Evolutionary conservation across 1,140 invertebrate genomes (phyloP).

Genomic region (Tetragnatha versicolor): DNA sequence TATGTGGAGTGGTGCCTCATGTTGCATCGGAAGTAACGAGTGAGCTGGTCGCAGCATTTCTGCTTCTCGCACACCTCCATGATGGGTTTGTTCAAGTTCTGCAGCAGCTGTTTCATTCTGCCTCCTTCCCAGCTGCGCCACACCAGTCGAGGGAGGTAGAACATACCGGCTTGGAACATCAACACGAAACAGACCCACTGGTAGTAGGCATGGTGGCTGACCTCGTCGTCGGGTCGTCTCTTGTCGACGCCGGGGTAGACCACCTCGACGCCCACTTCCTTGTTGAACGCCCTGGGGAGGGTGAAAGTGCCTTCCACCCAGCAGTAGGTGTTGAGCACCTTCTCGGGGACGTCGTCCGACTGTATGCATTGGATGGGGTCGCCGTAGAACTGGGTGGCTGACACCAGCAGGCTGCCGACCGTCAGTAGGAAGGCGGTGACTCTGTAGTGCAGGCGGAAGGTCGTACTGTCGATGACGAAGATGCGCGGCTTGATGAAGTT

Average conservation of each 20-base stretch:
- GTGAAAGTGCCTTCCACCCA: conserved; percentile 93
- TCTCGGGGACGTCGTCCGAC: conserved; percentile 73
- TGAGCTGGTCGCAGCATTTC: conserved; percentile 73
- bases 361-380: conserved; percentile 91
- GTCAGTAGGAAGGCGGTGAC: conserved; percentile 88
- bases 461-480: conserved; percentile 83
- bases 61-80: conserved; percentile 30
- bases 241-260: conserved; percentile 58
- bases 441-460: conserved; percentile 92
- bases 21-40: conserved; percentile 83
- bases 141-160: conserved; percentile 71
- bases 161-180: conserved; percentile 77
- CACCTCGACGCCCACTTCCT: conserved; percentile 58
- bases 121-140: conserved; percentile 70
- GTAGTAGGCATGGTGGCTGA: conserved; percentile 60
- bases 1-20: conserved; percentile 86
- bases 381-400: conserved; percentile 92
- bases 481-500: conserved; percentile 53
- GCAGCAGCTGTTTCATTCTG: conserved; percentile 59
- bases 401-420: conserved; percentile 87
- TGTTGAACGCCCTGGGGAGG: conserved; percentile 73
- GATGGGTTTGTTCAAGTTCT: conserved; percentile 57
- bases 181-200: conserved; percentile 88
- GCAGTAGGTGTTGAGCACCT: conserved; percentile 84
- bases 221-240: conserved; percentile 64